Conservation (phyloP, 2,797 vertebrate species). For the Dendrocincla tyrannina region DNA sequence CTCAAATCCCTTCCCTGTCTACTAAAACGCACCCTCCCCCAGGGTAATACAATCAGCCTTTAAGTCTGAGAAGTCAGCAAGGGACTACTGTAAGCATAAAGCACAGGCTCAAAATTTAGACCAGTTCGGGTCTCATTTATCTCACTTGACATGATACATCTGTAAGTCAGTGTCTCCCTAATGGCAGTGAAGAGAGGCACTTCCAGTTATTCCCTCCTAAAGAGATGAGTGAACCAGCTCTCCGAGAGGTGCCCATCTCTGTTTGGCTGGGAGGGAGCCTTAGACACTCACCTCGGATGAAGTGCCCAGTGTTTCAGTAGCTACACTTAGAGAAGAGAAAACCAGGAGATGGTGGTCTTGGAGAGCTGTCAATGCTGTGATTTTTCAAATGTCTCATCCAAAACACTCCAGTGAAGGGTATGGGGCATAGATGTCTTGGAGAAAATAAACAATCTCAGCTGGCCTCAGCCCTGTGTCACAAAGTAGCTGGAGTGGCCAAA, state of each 20-base stretch:
- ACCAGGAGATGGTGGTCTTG: not conserved
- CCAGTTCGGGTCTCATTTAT: not conserved
- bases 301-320: not conserved
- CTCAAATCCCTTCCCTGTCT: not conserved
- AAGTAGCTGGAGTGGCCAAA: not conserved
- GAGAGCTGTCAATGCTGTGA: not conserved
- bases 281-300: not conserved
- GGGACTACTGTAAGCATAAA: not conserved
- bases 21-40: not conserved
- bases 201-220: not conserved
- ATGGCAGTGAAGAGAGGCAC: not conserved
- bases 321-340: not conserved
- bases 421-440: not conserved
- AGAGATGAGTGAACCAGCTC: not conserved
- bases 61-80: rapidly evolving
- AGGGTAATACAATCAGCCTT: not conserved
- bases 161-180: not conserved
- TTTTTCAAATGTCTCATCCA: not conserved
- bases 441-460: not conserved
- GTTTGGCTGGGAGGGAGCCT: not conserved
- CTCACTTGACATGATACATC: not conserved
- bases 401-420: not conserved
- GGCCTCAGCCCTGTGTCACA: not conserved
- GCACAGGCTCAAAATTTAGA: not conserved
- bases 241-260: not conserved